Evolutionary conservation across 2,888 invertebrate genomes (phyloP), one percentile per base, ranked within the genome.

Genomic region (Cephonodes hylas): DNA sequence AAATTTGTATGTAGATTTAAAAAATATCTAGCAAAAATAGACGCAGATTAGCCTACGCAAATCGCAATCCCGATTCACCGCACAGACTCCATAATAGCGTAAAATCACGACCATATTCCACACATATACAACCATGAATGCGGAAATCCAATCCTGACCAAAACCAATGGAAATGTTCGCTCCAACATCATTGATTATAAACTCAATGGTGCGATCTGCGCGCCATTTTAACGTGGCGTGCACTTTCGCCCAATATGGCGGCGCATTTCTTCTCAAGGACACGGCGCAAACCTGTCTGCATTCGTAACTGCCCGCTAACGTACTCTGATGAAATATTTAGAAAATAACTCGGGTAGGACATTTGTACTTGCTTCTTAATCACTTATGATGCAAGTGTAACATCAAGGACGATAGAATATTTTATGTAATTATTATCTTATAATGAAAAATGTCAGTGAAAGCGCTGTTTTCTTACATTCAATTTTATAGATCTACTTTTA

Each of bases 231-330:
- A 59, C 48, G 15, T 42, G 27, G 31, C 59, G 67, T 65, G 70
- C 70, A 80, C 83, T 82, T 82, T 81, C 81, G 78, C 78, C 73
- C 64, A 72, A 60, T 34, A 64, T 63, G 68, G 64, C 68, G 53
- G 64, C 69, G 72, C 79, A 80, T 81, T 81, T 82, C 81, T 74
- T 74, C 61, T 65, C 83, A 82, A 82, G 81, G 81, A 74, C 82
- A 75, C 61, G 46, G 59, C 20, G 42, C 46, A 60, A 79, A 79
- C 80, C 77, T 64, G 81, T 75, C 75, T 5, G 27, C 8, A 5
- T 13, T 6, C 27, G 31, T 18, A 25, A 31, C 27, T 27, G 53
- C 18, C 27, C 23, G 15, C 22, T n/a, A 38, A 46, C 53, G 53
- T 53, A 31, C 53, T 18, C 53, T 20, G 53, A 53, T 53, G 53